Evolutionary conservation across 1,140 invertebrate species (phyloP), one percentile per base, ranked within the genome.

Genomic region (Neodiprion virginianus): DNA sequence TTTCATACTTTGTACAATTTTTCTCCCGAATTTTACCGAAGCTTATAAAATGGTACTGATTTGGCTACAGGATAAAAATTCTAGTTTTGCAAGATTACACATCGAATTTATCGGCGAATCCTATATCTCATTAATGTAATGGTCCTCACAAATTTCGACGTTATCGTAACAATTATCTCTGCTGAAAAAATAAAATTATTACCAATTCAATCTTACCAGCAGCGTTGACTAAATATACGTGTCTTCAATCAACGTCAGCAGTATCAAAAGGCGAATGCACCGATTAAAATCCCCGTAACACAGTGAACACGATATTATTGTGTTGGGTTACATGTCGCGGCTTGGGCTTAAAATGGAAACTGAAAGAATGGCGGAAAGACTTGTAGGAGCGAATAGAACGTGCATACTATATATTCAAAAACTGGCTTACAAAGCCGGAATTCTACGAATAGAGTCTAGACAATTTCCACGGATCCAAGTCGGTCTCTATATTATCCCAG

Each of bases 391-490:
- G 17, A 21, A 21, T 21, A 21, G 17, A 21, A 21, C 17, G 17
- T 21, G 17, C 17, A 21, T 21, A 21, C 17, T 21, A 21, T 61
- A 11, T 61, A 11, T 61, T 61, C 10, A 61, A 4, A 21, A 17
- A 14, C 17, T 21, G 28, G 11, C 21, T 10, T 68, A 21, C 17
- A 40, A 68, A 10, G 21, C 67, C 10, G 17, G 10, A 21, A 40
- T 68, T 68, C 67, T 4, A 40, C 67, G 67, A 68, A 68, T 68
- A 9, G 67, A 68, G 67, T 9, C 17, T 68, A 68, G 67, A 68
- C 67, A 21, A 21, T 68, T 68, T 68, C 17, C 67, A 68, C 28
- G 11, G 67, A 68, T 68, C 67, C 17, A 68, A 68, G 67, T 68
- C 67, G 9, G 67, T 68, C 67, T 68, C 67, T 11, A 11, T 61